Evolutionary conservation across 2,113 vertebrate species (phyloP).

Genomic region (Laticauda laticaudata): DNA sequence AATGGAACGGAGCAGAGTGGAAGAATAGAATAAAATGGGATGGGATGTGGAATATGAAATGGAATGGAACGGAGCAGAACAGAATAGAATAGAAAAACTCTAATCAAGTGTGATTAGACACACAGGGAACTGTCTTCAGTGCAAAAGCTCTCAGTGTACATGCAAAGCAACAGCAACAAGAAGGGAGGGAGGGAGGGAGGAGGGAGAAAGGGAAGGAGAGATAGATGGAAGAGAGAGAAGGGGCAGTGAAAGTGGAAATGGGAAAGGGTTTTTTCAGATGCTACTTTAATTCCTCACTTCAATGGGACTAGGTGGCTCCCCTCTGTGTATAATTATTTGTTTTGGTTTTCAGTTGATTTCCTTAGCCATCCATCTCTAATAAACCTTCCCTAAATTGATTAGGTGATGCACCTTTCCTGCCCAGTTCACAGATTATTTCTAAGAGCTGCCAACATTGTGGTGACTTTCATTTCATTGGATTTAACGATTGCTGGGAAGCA

Average conservation of each 20-base stretch:
- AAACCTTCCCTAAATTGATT: slow-evolving; percentile 88
- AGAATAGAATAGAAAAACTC: background rate
- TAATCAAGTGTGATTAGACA: background rate
- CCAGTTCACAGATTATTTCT: slow-evolving; percentile 84
- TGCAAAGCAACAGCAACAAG: background rate
- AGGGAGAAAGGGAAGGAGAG: too few species aligned
- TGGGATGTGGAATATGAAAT: too few species aligned
- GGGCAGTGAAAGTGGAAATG: background rate
- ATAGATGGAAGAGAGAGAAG: background rate
- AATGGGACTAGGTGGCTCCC: slow-evolving; percentile 79
- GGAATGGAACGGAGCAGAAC: too few species aligned
- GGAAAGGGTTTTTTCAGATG: slow-evolving; percentile 45
- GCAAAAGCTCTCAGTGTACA: background rate
- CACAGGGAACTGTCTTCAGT: background rate
- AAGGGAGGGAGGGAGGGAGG: background rate
- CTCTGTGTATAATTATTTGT: slow-evolving; percentile 78
- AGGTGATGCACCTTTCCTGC: slow-evolving; percentile 75
- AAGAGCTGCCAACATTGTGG: slow-evolving; percentile 82
- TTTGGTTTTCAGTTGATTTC: slow-evolving; percentile 73
- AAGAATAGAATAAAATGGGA: too few species aligned
- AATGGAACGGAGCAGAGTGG: too few species aligned
- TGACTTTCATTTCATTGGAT: slow-evolving; percentile 92
- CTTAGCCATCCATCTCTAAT: slow-evolving; percentile 75
- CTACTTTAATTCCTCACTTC: slow-evolving; percentile 71
- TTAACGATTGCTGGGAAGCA: slow-evolving; percentile 80